Percentiles rank a stretch among this genome's conserved stretches.
phyloP scores from a whole-genome alignment of 2,113 vertebrate genomes.

The Saguinus midas region DNA sequence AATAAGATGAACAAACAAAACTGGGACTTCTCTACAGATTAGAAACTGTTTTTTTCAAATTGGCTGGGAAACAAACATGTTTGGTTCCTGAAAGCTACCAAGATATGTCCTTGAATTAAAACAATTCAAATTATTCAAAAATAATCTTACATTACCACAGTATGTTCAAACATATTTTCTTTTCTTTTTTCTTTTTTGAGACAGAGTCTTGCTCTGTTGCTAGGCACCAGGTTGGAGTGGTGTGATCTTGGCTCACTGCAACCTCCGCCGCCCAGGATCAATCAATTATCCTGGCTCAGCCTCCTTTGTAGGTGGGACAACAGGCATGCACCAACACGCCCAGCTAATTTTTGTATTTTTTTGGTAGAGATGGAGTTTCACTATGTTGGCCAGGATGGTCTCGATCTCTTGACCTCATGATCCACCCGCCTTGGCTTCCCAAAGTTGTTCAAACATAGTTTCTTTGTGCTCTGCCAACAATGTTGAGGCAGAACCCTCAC shows the following conservation, averaged over 20 bases:
- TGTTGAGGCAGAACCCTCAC: neutral
- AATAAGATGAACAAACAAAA: neutral
- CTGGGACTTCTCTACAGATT: neutral
- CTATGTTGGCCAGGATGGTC: too few relatives aligned
- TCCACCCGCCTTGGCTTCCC: too few relatives aligned
- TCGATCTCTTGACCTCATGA: too few relatives aligned
- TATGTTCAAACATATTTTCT: neutral
- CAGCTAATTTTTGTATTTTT: too few relatives aligned
- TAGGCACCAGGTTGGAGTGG: too few relatives aligned
- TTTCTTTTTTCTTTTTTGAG: too few relatives aligned
- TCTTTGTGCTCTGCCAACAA: neutral
- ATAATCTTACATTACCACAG: neutral
- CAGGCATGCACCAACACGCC: accelerated
- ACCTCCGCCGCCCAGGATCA: too few relatives aligned
- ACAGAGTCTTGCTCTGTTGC: too few relatives aligned
- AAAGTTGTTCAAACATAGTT: neutral
- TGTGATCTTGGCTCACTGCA: too few relatives aligned
- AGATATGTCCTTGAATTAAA: neutral
- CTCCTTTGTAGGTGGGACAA: too few relatives aligned
- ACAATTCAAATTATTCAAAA: neutral
- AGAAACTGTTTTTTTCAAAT: neutral
- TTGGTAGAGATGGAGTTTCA: too few relatives aligned
- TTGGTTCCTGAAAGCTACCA: neutral
- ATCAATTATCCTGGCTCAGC: too few relatives aligned
- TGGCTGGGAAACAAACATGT: neutral